phyloP scores from a whole-genome alignment of 2,113 vertebrate species.

The Thryonomys swinderianus region DNA sequence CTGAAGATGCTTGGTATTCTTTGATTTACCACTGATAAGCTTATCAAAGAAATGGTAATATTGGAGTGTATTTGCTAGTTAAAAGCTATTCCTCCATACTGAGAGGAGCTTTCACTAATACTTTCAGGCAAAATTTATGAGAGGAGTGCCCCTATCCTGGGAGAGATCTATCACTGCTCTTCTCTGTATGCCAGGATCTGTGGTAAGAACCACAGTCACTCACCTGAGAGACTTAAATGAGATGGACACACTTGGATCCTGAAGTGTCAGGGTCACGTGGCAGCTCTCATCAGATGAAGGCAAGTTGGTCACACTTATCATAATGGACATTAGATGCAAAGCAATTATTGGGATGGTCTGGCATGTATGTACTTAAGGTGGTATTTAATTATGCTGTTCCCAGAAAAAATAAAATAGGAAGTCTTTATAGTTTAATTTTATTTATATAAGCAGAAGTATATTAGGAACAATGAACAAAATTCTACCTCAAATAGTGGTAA shows the following conservation, averaged over 20 bases:
- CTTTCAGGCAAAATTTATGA: not conserved
- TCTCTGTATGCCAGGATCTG: not conserved
- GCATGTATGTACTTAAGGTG: not conserved
- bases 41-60: not conserved
- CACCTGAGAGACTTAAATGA: not conserved
- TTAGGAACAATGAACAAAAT: not conserved
- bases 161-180: not conserved
- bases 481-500: not conserved
- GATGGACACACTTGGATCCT: not conserved
- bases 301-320: not conserved
- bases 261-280: not conserved
- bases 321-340: not conserved
- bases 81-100: not conserved
- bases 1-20: not conserved
- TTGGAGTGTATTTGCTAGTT: not conserved
- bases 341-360: not conserved
- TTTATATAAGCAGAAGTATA: not conserved
- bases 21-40: not conserved
- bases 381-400: not conserved
- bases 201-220: not conserved
- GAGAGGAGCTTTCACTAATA: not conserved
- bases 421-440: not conserved
- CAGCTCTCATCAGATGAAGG: not conserved
- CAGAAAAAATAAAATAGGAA: not conserved
- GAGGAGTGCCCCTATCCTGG: not conserved